Conservation (phyloP, 1,140 invertebrate genomes). For the Grapholita molesta region DNA sequence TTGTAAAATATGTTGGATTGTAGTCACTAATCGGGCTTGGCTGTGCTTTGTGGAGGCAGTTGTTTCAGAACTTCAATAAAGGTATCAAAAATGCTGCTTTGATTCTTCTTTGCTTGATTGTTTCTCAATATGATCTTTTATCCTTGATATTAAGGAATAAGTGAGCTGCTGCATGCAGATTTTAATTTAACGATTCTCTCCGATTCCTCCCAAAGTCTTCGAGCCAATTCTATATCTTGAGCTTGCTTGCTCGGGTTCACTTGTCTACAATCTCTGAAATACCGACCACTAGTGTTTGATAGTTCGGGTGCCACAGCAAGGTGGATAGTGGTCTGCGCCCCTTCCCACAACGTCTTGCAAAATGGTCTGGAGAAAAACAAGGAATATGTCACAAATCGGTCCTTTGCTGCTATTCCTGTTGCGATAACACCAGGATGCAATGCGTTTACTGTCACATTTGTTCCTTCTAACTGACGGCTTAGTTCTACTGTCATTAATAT, state of each 20-base stretch:
- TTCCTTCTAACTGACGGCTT: slow-evolving; percentile 83
- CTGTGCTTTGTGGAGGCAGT: too few relatives aligned
- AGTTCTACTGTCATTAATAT: slow-evolving; percentile 90
- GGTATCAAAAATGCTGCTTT: too few relatives aligned
- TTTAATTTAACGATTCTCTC: slow-evolving; percentile 38
- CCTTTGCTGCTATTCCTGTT: slow-evolving; percentile 63
- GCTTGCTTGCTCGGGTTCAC: slow-evolving; percentile 27
- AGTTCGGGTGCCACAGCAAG: slow-evolving; percentile 72
- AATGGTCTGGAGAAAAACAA: slow-evolving; percentile 21
- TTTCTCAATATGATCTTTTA: too few relatives aligned
- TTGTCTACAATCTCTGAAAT: slow-evolving; percentile 73
- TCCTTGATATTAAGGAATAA: not conserved
- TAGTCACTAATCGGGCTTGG: too few relatives aligned
- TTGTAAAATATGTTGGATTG: too few relatives aligned
- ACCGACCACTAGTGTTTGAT: slow-evolving; percentile 67
- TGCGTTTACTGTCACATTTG: slow-evolving; percentile 87
- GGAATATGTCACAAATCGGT: slow-evolving; percentile 55
- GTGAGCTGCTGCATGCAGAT: not conserved
- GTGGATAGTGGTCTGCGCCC: slow-evolving; percentile 77
- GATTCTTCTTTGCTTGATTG: too few relatives aligned
- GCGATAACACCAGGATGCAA: slow-evolving; percentile 87
- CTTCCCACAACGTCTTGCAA: slow-evolving; percentile 55
- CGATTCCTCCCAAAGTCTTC: slow-evolving; percentile 49
- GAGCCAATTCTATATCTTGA: slow-evolving; percentile 33
- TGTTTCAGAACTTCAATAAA: too few relatives aligned